Percentiles rank a stretch among this genome's conserved stretches.
Evolutionary conservation across 1,140 invertebrate genomes (phyloP).

Genomic region (Cepaea nemoralis): DNA sequence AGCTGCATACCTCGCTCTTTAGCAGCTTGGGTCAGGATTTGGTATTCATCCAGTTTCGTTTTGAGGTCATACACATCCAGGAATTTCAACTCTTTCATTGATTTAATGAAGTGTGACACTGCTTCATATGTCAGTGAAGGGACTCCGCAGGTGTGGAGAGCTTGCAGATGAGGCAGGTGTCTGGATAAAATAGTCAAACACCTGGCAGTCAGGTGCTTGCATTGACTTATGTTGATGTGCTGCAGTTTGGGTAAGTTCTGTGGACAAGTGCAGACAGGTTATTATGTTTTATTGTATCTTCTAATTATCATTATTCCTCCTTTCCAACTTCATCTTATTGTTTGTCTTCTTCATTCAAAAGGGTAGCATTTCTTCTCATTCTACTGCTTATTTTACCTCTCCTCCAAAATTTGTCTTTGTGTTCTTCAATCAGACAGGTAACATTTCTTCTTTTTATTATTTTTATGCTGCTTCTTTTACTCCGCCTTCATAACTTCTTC

Average conservation of each 20-base stretch:
- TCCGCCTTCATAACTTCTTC: no score
- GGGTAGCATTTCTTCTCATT: no score
- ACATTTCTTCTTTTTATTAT: no score
- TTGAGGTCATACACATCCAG: slow-evolving; percentile 55
- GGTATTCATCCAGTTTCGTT: slow-evolving; percentile 41
- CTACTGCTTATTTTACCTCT: no score
- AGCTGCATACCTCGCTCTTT: not conserved
- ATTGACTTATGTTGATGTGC: slow-evolving; percentile 53
- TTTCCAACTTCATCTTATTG: no score
- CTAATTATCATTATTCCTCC: no score
- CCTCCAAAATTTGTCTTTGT: no score
- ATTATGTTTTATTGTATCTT: no score
- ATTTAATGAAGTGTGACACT: slow-evolving; percentile 46
- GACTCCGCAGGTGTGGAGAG: slow-evolving; percentile 51
- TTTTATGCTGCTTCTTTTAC: no score
- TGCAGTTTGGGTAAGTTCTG: slow-evolving; percentile 57
- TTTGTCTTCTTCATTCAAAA: no score
- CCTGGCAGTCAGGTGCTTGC: slow-evolving; percentile 58
- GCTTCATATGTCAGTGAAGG: slow-evolving; percentile 48
- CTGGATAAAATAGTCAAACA: slow-evolving; percentile 47
- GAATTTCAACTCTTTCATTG: slow-evolving; percentile 40
- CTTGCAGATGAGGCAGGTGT: slow-evolving; percentile 44
- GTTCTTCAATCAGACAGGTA: no score
- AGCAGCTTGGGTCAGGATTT: not conserved
- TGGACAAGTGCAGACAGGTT: slow-evolving; percentile 31